phyloP scores from a whole-genome alignment of 2,888 invertebrate species.

The Steromphala cineraria region DNA sequence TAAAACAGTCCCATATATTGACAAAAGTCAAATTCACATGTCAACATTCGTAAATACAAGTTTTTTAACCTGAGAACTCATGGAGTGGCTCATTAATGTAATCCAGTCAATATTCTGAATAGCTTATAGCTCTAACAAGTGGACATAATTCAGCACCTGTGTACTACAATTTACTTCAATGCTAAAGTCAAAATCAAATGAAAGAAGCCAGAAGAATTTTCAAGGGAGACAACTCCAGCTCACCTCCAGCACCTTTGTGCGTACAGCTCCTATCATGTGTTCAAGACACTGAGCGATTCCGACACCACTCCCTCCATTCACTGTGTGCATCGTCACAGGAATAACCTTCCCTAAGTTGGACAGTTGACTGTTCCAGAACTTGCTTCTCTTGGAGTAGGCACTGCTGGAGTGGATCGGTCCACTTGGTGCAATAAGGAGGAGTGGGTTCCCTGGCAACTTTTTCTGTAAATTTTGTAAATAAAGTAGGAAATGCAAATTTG shows the following conservation, averaged over 20 bases:
- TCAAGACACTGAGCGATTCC: constrained; percentile 74
- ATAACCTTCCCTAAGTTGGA: constrained; percentile 83
- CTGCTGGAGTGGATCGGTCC: constrained; percentile 66
- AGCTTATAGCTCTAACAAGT: too few relatives aligned
- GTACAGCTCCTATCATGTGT: constrained; percentile 78
- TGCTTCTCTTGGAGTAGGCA: constrained; percentile 77
- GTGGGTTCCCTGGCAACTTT: constrained; percentile 82
- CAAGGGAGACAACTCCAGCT: constrained; percentile 11
- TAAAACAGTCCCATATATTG: too few relatives aligned
- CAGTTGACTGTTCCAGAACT: constrained; percentile 84
- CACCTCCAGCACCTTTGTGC: constrained; percentile 83
- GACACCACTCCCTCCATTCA: constrained; percentile 69
- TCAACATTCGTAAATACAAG: too few relatives aligned
- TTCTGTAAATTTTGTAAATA: constrained; percentile 72
- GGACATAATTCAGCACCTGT: too few relatives aligned
- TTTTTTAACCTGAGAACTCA: too few relatives aligned
- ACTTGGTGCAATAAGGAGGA: constrained; percentile 73
- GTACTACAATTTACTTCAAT: too few relatives aligned
- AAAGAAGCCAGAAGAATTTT: not conserved
- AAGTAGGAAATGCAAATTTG: too few relatives aligned
- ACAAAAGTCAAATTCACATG: too few relatives aligned
- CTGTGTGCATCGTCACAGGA: constrained; percentile 78
- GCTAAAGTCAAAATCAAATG: too few relatives aligned
- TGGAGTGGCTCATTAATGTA: too few relatives aligned
- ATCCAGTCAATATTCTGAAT: too few relatives aligned